Conservation (phyloP, 2,888 invertebrate species). For the Drosophila greeni region DNA sequence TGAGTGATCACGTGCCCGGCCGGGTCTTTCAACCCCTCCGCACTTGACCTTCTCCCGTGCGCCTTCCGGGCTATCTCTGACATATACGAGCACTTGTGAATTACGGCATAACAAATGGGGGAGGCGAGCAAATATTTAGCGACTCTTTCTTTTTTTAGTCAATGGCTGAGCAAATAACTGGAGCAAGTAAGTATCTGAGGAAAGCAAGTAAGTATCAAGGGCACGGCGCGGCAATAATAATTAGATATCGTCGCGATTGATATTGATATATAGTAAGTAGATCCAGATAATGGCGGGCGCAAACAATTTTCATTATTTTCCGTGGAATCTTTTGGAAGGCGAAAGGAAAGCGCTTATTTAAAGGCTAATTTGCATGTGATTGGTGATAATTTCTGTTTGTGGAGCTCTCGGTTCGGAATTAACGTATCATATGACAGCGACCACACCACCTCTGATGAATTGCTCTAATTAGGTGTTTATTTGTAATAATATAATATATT, state of each 20-base stretch:
- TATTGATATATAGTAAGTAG: constrained; percentile 27
- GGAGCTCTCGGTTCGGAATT: constrained; percentile 30
- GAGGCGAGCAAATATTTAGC: constrained; percentile 53
- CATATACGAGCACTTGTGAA: constrained; percentile 65
- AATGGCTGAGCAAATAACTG: constrained; percentile 56
- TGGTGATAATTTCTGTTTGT: constrained; percentile 43
- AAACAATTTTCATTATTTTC: constrained; percentile 62
- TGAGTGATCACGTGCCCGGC: constrained; percentile 53
- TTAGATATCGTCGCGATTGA: constrained; percentile 53
- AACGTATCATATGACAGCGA: constrained; percentile 56
- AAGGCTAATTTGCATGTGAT: constrained; percentile 44
- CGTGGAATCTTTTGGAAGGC: constrained; percentile 33
- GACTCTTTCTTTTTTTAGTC: constrained; percentile 48
- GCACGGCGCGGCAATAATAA: constrained; percentile 35
- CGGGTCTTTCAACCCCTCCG: constrained; percentile 27
- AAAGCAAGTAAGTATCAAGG: constrained; percentile 49
- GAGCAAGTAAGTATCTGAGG: constrained; percentile 47
- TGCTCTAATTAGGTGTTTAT: constrained; percentile 33
- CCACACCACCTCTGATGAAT: constrained; percentile 15
- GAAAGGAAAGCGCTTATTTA: constrained; percentile 36
- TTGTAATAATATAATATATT: constrained; percentile 28
- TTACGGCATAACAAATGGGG: constrained; percentile 58
- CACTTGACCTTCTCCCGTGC: constrained; percentile 21
- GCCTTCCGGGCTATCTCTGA: constrained; percentile 53
- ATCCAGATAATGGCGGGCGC: constrained; percentile 52